Base-by-base conservation (phyloP, 2,888 invertebrate species). In the Steromphala cineraria region DNA sequence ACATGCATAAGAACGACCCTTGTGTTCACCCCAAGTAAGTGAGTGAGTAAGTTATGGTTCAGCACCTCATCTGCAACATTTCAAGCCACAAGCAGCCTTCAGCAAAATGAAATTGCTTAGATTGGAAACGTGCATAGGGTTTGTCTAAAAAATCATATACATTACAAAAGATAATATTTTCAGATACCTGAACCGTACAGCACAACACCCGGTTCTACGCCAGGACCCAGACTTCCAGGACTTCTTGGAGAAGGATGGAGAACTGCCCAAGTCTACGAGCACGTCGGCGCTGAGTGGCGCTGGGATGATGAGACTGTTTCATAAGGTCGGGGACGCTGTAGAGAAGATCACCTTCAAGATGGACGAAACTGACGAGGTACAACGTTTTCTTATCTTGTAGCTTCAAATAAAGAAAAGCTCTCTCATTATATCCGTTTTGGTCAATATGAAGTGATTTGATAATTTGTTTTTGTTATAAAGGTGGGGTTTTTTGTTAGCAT, bases 261-360 rank as follows among this genome's bases (percentile, higher is more conserved):
- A 99, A 92, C 94, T 99, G 85, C 99, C 99, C 0, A 97, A 97
- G 93, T 97, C 99, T 0, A 97, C 98, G 0, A 98, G 96, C 92
- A 99, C 99, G 0, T 98, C 98, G 0, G 98, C 99, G 0, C 94
- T 99, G 21, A 98, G 98, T 93, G 97, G 98, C 75, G 99, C 98
- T 31, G 98, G 98, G 2, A 97, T 99, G 36, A 95, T 98, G 95
- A 95, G 98, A 82, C 95, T 99, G 17, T 98, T 99, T 93, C 98
- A 97, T 93, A 97, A 97, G 95, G 97, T 99, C 79, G 98, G 98
- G 31, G 98, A 99, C 94, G 98, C 98, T 8, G 98, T 99, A 83
- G 98, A 98, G 93, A 99, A 99, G 94, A 98, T 99, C 90, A 98
- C 99, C 0, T 98, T 97, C 94, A 98, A 97, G 94, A 99, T 99